These are phyloP conservation scores for Hydrotaea cyrtoneurina DNA, from an alignment of 2,888 invertebrate species.

Conservation along the genomic window DNA sequence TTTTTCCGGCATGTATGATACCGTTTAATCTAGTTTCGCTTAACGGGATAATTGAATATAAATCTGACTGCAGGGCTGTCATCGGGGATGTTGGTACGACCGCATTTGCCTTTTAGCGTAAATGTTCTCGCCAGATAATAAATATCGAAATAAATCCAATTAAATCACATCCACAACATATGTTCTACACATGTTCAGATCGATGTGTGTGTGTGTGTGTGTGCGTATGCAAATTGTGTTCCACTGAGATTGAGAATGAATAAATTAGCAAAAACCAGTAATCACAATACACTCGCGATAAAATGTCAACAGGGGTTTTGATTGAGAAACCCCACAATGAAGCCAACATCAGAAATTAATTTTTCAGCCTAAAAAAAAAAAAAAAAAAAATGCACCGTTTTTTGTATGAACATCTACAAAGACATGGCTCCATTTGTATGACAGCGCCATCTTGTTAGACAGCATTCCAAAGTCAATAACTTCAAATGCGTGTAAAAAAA, in stretches of 20 bases:
- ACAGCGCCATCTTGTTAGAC: no score
- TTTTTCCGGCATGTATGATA: no score
- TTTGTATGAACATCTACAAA: no score
- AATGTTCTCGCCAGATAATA: background rate
- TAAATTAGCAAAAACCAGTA: background rate
- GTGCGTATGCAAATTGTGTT: background rate
- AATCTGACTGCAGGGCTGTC: background rate
- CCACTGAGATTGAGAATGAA: background rate
- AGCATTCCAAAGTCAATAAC: no score
- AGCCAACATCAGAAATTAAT: no score
- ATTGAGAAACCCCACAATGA: no score
- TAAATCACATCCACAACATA: background rate
- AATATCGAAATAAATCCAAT: background rate
- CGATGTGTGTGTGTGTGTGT: background rate
- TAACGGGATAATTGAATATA: background rate
- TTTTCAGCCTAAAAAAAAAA: no score
- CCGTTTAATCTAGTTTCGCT: background rate
- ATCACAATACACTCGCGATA: background rate
- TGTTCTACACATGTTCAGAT: no score
- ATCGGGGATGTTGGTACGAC: background rate
- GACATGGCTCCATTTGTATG: no score
- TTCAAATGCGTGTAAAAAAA: no score
- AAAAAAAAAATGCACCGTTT: no score
- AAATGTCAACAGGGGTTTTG: no score
- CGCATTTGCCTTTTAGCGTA: background rate